phyloP scores from a whole-genome alignment of 2,888 invertebrate species.

The Romanomermis culicivorax region DNA sequence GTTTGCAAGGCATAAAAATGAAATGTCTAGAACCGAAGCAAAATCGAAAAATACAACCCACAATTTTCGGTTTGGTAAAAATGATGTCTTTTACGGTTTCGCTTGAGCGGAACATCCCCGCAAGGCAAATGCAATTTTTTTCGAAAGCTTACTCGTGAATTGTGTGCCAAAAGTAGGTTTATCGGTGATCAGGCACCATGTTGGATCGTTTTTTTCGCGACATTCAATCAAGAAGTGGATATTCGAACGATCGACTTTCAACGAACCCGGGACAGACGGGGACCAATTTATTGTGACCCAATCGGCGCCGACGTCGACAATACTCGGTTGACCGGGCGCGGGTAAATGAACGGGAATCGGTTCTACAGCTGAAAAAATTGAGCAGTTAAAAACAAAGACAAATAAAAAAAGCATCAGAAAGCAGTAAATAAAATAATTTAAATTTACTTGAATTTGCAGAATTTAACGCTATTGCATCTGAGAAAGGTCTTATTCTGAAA shows the following conservation, averaged over 20 bases:
- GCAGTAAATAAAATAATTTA: no score
- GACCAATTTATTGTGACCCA: constrained; percentile 23
- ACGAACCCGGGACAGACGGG: not conserved
- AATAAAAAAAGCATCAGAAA: constrained; percentile 6
- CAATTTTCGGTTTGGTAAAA: no score
- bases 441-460: no score
- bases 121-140: no score
- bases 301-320: constrained; percentile 22
- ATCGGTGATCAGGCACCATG: constrained; percentile 20
- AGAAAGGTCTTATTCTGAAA: constrained; percentile 18
- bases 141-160: constrained; percentile 17
- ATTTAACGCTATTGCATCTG: no score
- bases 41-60: no score
- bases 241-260: not conserved
- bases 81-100: no score
- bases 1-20: no score
- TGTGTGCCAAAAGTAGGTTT: constrained; percentile 20
- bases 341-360: not conserved
- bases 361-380: not conserved
- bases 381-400: not conserved
- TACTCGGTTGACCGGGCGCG: constrained; percentile 18
- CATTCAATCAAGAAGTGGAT: constrained; percentile 7
- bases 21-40: no score
- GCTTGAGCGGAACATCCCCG: no score
- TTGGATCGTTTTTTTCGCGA: constrained; percentile 22